Percentiles rank a stretch among this genome's conserved stretches.
Conservation (phyloP, 2,888 invertebrate species). For the Lithophane semibrunnea region DNA sequence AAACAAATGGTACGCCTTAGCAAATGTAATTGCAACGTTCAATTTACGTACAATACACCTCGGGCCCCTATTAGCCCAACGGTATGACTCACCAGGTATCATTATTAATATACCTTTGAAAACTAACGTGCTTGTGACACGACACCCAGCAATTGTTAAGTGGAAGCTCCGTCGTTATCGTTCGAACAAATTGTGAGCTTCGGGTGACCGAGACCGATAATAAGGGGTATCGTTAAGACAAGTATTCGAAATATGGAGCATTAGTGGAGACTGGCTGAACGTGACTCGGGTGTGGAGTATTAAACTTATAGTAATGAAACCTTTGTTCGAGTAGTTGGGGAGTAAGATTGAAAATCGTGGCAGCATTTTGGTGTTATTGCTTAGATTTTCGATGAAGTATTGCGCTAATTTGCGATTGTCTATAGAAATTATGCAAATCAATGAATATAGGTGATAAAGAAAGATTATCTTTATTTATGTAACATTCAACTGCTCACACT, state of each 20-base stretch:
- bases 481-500: neutral
- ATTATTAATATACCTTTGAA: conserved; percentile 59
- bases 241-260: conserved; percentile 56
- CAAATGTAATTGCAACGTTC: conserved; percentile 62
- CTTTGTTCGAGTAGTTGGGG: conserved; percentile 5
- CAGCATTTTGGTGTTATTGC: conserved; percentile 22
- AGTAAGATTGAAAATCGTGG: conserved; percentile 14
- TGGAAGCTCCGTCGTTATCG: conserved; percentile 60
- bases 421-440: conserved; percentile 1
- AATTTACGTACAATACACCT: conserved; percentile 62
- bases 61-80: conserved; percentile 57
- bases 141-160: conserved; percentile 61
- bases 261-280: conserved; percentile 48
- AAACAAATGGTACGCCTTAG: conserved; percentile 59
- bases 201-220: conserved; percentile 59
- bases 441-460: conserved; percentile 3
- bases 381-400: conserved; percentile 2
- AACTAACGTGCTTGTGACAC: conserved; percentile 57
- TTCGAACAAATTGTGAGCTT: conserved; percentile 62
- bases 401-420: neutral
- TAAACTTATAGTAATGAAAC: conserved; percentile 42
- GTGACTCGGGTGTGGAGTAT: conserved; percentile 42
- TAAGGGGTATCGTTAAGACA: conserved; percentile 55
- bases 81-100: conserved; percentile 61
- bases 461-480: conserved; percentile 22